These are phyloP conservation scores for Sweltsa coloradensis DNA, from an alignment of 1,140 invertebrate genomes.

Conservation along the genomic window DNA sequence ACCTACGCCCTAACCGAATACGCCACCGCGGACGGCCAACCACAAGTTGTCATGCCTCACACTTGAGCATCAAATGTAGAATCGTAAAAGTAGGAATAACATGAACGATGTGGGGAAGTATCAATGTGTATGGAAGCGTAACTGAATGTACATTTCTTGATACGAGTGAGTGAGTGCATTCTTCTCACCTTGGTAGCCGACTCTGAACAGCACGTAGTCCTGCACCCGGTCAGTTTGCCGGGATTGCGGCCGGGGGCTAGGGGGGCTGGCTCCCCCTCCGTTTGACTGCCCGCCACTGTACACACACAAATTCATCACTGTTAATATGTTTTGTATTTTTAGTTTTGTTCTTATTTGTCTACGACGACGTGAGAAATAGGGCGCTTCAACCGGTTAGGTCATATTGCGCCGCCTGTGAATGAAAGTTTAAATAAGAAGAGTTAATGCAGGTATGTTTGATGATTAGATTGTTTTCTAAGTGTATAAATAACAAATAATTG, in stretches of 20 bases:
- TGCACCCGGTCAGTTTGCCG: conserved; percentile 35
- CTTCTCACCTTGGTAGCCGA: conserved; percentile 51
- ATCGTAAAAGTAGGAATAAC: neutral
- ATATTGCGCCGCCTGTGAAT: neutral
- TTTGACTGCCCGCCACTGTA: conserved; percentile 37
- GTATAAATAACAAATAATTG: neutral
- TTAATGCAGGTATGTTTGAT: neutral
- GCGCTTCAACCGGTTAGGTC: conserved; percentile 1
- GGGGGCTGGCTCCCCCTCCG: conserved; percentile 27
- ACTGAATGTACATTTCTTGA: neutral
- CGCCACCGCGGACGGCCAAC: no score
- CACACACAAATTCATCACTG: conserved; percentile 2
- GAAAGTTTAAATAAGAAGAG: neutral
- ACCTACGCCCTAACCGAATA: no score
- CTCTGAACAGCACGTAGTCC: conserved; percentile 52
- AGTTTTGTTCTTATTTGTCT: conserved; percentile 1
- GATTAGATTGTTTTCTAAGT: neutral
- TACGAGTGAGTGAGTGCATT: neutral
- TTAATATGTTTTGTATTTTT: neutral
- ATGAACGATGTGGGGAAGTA: neutral
- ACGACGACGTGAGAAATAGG: neutral
- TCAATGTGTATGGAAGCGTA: neutral
- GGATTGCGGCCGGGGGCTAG: conserved; percentile 17
- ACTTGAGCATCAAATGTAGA: neutral
- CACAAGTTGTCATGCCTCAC: no score